These are phyloP conservation scores for Slavum lentiscoides DNA, from an alignment of 2,888 invertebrate genomes.

Conservation along the genomic window DNA sequence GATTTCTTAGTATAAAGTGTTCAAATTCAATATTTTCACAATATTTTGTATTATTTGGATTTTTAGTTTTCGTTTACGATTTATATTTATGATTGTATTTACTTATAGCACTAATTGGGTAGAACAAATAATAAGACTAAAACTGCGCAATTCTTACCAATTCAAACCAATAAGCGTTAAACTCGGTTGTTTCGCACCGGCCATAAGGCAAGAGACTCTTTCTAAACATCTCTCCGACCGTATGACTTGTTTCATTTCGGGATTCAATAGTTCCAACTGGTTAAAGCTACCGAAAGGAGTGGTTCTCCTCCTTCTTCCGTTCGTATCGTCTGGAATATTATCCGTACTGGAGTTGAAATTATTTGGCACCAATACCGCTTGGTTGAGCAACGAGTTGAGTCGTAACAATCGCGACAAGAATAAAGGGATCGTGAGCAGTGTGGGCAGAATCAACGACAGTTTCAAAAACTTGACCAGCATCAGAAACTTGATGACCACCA, in stretches of 20 bases:
- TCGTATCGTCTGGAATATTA: not conserved
- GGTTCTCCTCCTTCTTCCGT: no score
- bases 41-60: no score
- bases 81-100: no score
- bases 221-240: constrained; percentile 55
- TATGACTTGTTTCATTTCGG: not conserved
- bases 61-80: no score
- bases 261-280: not conserved
- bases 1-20: no score
- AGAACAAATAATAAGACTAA: not conserved
- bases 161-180: constrained; percentile 42
- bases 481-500: constrained; percentile 56
- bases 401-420: constrained; percentile 1
- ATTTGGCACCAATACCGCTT: constrained; percentile 21
- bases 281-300: not conserved
- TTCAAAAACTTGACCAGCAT: constrained; percentile 56
- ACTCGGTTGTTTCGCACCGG: constrained; percentile 54
- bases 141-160: constrained; percentile 35
- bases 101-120: no score
- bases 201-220: constrained; percentile 56
- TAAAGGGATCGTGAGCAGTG: constrained; percentile 49
- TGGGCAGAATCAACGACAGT: constrained; percentile 54
- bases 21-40: no score
- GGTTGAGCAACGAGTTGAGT: not conserved
- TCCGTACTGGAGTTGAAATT: no score